phyloP scores from a whole-genome alignment of 2,113 vertebrate species.

The Ahaetulla prasina region DNA sequence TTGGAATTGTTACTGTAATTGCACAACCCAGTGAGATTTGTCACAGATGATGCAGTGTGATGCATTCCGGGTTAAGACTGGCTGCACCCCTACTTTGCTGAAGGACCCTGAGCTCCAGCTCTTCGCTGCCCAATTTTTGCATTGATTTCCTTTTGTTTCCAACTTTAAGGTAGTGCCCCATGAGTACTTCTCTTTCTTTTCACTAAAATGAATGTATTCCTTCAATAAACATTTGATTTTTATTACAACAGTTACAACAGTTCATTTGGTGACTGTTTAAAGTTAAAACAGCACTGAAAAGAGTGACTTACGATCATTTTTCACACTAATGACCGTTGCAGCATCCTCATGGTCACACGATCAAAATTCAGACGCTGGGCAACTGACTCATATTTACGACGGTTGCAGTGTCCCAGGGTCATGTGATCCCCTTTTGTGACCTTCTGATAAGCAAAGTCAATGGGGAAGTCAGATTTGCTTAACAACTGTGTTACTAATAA shows the following conservation, averaged over 20 bases:
- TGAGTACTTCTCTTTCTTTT: background rate
- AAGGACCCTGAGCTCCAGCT: background rate
- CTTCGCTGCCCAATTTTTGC: background rate
- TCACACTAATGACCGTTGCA: background rate
- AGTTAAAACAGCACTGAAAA: background rate
- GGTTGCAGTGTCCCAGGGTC: background rate
- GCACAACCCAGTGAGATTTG: background rate
- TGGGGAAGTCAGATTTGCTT: background rate
- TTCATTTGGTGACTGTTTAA: background rate
- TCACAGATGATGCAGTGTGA: background rate
- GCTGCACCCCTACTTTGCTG: background rate
- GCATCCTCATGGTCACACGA: background rate
- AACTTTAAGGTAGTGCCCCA: background rate
- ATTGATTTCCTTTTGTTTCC: background rate
- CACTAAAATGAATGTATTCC: background rate
- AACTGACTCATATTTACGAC: background rate
- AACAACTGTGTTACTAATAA: background rate
- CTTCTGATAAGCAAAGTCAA: background rate
- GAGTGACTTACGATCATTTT: background rate
- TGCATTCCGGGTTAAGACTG: background rate
- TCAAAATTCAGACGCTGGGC: background rate
- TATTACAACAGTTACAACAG: background rate
- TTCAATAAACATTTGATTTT: conserved; percentile 10
- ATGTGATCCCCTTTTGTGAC: background rate
- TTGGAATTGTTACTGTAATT: background rate